Evolutionary conservation across 1,140 invertebrate species (phyloP), one percentile per base, ranked within the genome.

Genomic region (Dryas iulia): DNA sequence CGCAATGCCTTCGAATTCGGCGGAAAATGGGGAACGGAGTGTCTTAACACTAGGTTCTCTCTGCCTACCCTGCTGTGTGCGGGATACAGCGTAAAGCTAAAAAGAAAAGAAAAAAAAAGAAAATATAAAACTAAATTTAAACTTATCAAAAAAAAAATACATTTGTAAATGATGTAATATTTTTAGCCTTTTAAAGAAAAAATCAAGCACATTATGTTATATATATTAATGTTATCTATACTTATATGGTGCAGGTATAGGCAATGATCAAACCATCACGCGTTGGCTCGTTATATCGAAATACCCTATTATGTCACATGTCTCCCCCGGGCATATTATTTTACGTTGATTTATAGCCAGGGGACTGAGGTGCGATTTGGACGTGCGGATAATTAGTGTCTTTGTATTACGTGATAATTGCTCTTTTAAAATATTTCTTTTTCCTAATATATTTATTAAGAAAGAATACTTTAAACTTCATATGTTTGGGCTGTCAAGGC

Each of bases 291-390:
- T 83, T 83, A 83, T 54, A 65, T 53, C 70, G 71, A 70, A 70
- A 76, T 71, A 68, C 81, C 78, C 78, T 71, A 84, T 86, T 86
- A 84, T 78, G 76, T 77, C 81, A 76, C 74, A 65, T 75, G 76
- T 73, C 62, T 77, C 84, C 76, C 83, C 12, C 4, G 71, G 75
- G 84, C 76, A 71, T 72, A 76, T 76, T 85, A 87, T 86, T 84
- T 83, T 79, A 82, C 74, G 58, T 78, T 85, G 84, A 87, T 87
- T 83, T 87, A 87, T 82, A 35, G 64, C 63, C 71, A 59, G 65
- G 80, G 77, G 75, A 73, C 69, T 39, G 72, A 80, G 78, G 79
- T 83, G 76, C 76, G 69, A 66, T 28, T 39, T 71, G 67, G 31
- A 57, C 35, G 47, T 18, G 23, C n/a, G 23, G 25, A 53, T 65